Conservation (phyloP, 2,797 vertebrate genomes). For the Podarcis lilfordi region DNA sequence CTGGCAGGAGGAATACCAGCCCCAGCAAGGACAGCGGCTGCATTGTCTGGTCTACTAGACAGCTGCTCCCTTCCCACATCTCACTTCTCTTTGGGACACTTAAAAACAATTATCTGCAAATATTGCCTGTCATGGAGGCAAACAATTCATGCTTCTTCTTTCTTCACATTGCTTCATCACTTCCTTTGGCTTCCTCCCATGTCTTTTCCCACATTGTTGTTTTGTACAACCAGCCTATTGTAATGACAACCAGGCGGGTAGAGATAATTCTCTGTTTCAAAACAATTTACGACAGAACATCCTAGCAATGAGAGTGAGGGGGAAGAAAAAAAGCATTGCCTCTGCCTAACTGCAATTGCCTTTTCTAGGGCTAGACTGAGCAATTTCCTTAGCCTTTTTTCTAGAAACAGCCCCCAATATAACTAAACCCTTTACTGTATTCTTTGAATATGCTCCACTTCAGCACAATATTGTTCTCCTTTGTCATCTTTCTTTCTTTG, state of each 20-base stretch:
- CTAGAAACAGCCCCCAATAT: neutral
- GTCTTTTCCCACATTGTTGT: neutral
- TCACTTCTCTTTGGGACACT: neutral
- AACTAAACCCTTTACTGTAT: neutral
- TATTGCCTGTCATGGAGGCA: neutral
- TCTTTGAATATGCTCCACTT: neutral
- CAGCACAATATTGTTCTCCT: neutral
- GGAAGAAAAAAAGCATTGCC: neutral
- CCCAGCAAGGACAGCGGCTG: neutral
- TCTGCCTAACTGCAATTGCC: neutral
- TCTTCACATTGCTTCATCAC: neutral
- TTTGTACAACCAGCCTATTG: neutral
- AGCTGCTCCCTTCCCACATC: neutral
- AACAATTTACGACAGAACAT: neutral
- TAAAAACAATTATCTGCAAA: neutral
- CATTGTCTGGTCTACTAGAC: neutral
- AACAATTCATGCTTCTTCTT: conserved; percentile 7
- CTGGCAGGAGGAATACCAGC: conserved; percentile 1
- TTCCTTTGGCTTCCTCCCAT: neutral
- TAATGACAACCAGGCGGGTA: neutral
- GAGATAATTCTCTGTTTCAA: too few relatives aligned
- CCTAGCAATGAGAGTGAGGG: neutral
- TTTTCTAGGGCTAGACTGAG: neutral
- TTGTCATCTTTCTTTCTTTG: neutral
- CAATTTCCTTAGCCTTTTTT: neutral